These are phyloP conservation scores for Zophobas atratus DNA, from an alignment of 1,140 invertebrate species.

Conservation along the genomic window DNA sequence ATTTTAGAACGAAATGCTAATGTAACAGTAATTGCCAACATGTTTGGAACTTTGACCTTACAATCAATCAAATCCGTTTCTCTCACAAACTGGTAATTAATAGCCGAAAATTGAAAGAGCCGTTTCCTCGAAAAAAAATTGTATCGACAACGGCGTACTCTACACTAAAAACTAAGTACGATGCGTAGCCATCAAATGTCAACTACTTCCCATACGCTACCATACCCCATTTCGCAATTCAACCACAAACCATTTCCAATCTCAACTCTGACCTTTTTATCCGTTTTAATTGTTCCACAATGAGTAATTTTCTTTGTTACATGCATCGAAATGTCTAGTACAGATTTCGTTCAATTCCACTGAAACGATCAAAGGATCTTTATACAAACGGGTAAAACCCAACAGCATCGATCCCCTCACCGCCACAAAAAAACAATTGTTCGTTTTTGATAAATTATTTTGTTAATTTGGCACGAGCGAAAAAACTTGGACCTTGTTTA, in stretches of 20 bases:
- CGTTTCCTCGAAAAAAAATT: too few species aligned
- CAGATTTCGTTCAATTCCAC: background rate
- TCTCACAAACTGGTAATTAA: background rate
- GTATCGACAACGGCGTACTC: too few species aligned
- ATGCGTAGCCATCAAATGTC: too few species aligned
- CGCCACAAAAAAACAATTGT: background rate
- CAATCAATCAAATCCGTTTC: slow-evolving; percentile 19
- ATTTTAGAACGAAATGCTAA: slow-evolving; percentile 4
- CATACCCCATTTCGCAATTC: too few species aligned
- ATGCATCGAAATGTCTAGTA: background rate
- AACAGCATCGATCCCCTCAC: background rate
- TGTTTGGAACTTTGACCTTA: slow-evolving; percentile 15
- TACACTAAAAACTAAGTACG: too few species aligned
- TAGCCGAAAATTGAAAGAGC: too few species aligned
- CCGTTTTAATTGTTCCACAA: slow-evolving; percentile 13
- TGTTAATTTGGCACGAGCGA: background rate
- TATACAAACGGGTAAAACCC: background rate
- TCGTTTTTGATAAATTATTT: slow-evolving; percentile 26
- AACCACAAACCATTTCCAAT: background rate
- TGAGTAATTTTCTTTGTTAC: slow-evolving; percentile 11
- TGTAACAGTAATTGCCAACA: background rate
- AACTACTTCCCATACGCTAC: too few species aligned
- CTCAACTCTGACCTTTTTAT: slow-evolving; percentile 11
- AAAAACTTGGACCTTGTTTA: slow-evolving; percentile 33
- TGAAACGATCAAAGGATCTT: background rate